Base-by-base conservation (phyloP, 2,113 vertebrate species). In the Rhizomys pruinosus region DNA sequence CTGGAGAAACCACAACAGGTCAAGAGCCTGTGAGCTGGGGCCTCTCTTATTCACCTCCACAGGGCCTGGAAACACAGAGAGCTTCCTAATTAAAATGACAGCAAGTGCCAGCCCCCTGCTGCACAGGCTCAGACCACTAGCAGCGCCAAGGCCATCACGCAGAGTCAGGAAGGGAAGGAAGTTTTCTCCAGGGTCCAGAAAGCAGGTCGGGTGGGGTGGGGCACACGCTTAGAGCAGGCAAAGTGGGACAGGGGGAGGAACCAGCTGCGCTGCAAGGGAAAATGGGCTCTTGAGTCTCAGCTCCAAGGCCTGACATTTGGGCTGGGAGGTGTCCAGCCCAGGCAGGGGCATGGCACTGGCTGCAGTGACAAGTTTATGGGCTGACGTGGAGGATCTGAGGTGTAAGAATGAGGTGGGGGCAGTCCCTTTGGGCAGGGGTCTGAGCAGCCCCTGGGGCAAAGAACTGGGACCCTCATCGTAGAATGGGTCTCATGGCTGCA, bases 91-190 rank as follows among this genome's bases (percentile, higher is more conserved):
- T 90, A 93, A 71, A 82, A 66, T 2, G 37, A 34, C 37, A 39
- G 72, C 13, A 37, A 34, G 77, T 0, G 1, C 66, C 57, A 52
- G 5, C 42, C 22, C 59, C 44, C 55, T 20, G 4, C 47, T 11
- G 59, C 61, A 69, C 13, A 57, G 73, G 57, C 16, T 16, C 1
- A 7, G 57, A 39, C 77, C 15, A 64, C 69, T 39, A 32, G 37
- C 42, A 61, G 86, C 44, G 91, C 82, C 91, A 90, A 27, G 57
- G 90, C 85, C 81, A 84, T 87, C 91, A 64, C 74, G 25, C 59
- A n/a, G 87, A 91, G 69, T 55, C 52, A 12, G 42, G 25, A 68
- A 81, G 63, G 47, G 80, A 52, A 68, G 61, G 29, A 64, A 42
- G 73, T 34, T 47, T 59, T 52, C 20, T 39, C 73, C 17, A 39